Base-by-base conservation (phyloP, 2,797 vertebrate species). In the Limosa lapponica region DNA sequence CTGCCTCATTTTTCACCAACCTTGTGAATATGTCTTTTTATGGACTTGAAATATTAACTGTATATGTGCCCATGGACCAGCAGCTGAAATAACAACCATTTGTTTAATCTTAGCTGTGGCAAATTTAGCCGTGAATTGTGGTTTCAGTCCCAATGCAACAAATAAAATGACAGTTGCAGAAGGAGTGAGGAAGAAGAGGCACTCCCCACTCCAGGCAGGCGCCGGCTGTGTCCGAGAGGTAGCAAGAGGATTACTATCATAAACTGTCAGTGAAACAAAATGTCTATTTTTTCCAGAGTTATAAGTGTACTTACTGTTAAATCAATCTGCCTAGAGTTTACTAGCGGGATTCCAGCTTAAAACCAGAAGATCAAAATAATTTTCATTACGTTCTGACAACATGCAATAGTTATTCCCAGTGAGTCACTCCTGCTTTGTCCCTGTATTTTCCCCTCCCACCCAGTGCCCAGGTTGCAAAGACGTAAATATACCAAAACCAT, bases 1-100 rank as follows among this genome's bases (percentile, higher is more conserved):
- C 58, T 59, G 82, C 52, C 64, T 95, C 57, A 41, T 88, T 91
- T 91, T 89, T 88, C 79, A 93, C 57, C 74, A 96, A 78, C 28
- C 78, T 67, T 59, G 51, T 84, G 62, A 85, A 49, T 83, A 49
- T 27, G 13, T 79, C 44, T 84, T 67, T 91, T 90, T 20, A 44
- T n/a, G 24, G 66, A 82, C 89, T 94, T 91, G 62, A 79, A 90
- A 52, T 78, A 43, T 85, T 82, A 90, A 77, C 80, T 77, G 24
- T 64, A 19, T 57, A 59, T 30, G 24, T 69, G 25, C 39, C 30
- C 13, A 15, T 13, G 24, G 74, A 92, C 34, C 52, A 59, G 83
- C 12, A 65, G 69, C 61, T 91, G 48, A 74, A 89, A 75, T 52
- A 92, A 85, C 14, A 95, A 52, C 4, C 17, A 57, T 66, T 91